Conservation (phyloP, 2,113 vertebrate species). For the Seriola quinqueradiata region DNA sequence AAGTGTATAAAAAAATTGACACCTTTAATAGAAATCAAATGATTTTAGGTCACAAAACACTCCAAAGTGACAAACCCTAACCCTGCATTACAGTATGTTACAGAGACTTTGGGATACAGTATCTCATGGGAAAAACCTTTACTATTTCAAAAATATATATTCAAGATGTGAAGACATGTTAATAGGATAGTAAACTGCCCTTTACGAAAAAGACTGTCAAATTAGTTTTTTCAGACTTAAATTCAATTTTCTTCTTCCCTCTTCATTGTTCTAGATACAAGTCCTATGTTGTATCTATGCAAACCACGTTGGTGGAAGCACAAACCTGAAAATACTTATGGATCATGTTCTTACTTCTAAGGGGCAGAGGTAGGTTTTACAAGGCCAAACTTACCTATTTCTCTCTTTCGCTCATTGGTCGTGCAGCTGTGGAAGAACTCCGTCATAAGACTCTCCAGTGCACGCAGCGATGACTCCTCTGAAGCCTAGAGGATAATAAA, state of each 20-base stretch:
- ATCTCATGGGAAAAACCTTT: no score
- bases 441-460: conserved; percentile 96
- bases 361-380: background rate
- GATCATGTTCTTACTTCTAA: background rate
- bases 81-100: background rate
- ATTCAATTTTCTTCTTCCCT: background rate
- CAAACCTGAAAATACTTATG: background rate
- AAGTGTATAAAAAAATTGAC: conserved; percentile 37
- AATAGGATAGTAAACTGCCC: background rate
- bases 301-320: background rate
- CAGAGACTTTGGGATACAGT: background rate
- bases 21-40: conserved; percentile 6
- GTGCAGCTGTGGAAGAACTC: conserved; percentile 99
- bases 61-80: background rate
- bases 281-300: background rate
- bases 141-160: no score
- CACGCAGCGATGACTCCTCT: conserved; percentile 93
- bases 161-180: background rate
- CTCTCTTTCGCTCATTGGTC: conserved; percentile 95
- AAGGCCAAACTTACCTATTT: conserved; percentile 90
- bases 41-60: background rate
- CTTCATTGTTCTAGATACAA: no score
- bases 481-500: conserved; percentile 85
- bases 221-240: background rate
- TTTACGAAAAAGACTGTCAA: background rate